phyloP scores from a whole-genome alignment of 2,113 vertebrate genomes.

The Carettochelys insculpta region DNA sequence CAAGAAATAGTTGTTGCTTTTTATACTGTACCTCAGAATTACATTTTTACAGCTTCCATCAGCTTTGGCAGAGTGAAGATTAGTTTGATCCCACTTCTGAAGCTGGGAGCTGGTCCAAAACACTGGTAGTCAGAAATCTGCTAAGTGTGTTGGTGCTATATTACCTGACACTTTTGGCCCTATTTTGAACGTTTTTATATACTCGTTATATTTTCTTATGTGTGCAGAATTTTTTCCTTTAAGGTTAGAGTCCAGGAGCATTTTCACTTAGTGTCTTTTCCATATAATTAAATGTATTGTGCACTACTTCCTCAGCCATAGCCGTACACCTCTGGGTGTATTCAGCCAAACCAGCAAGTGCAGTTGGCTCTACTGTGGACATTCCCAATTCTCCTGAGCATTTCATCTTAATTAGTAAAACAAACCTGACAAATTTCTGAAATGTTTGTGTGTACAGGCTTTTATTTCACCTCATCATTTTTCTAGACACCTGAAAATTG shows the following conservation, averaged over 20 bases:
- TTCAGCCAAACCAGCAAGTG: neutral
- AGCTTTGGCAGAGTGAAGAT: slow-evolving; percentile 70
- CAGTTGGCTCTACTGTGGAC: neutral
- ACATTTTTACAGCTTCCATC: slow-evolving; percentile 67
- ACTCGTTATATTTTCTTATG: slow-evolving; percentile 56
- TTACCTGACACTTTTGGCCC: slow-evolving; percentile 75
- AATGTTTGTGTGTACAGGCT: neutral
- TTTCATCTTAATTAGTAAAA: slow-evolving; percentile 56
- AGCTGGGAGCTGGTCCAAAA: slow-evolving; percentile 72
- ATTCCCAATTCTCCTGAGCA: neutral
- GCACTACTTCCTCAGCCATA: neutral
- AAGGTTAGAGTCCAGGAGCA: neutral
- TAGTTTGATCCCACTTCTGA: slow-evolving; percentile 74
- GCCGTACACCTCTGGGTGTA: neutral
- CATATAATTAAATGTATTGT: neutral
- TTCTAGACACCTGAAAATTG: slow-evolving; percentile 35
- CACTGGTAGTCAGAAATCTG: slow-evolving; percentile 70
- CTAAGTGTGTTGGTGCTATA: slow-evolving; percentile 66
- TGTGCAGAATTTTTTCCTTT: slow-evolving; percentile 18
- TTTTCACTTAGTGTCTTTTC: slow-evolving; percentile 33
- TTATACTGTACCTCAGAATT: slow-evolving; percentile 43
- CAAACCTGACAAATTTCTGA: slow-evolving; percentile 26
- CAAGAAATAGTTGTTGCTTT: slow-evolving; percentile 53
- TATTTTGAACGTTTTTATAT: slow-evolving; percentile 56
- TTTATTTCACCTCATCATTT: slow-evolving; percentile 35